phyloP scores from a whole-genome alignment of 2,797 vertebrate species.

The Syngnathus rostellatus region DNA sequence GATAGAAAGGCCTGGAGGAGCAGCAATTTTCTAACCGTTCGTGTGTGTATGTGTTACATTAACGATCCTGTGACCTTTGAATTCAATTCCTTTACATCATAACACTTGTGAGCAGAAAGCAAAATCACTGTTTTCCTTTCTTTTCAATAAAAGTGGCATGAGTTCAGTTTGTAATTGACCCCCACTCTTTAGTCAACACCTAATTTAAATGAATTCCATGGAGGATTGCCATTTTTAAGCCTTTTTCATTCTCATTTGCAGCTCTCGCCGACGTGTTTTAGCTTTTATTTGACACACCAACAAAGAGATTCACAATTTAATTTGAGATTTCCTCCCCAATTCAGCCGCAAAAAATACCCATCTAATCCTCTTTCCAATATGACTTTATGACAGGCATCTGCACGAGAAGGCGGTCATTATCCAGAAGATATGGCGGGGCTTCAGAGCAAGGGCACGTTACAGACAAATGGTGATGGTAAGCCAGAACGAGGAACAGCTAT shows the following conservation, averaged over 20 bases:
- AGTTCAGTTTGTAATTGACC: not conserved
- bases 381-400: conserved; percentile 72
- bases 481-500: conserved; percentile 50
- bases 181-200: not conserved
- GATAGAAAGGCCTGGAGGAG: conserved; percentile 55
- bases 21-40: conserved; percentile 23
- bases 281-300: conserved; percentile 3
- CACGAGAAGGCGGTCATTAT: conserved; percentile 72
- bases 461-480: conserved; percentile 83
- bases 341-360: conserved; percentile 24
- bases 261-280: not conserved
- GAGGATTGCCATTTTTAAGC: not conserved
- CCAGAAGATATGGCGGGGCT: conserved; percentile 89
- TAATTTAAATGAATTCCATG: conserved; percentile 2
- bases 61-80: conserved; percentile 53
- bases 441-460: conserved; percentile 73
- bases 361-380: conserved; percentile 34
- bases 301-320: conserved; percentile 9
- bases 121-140: conserved; percentile 16
- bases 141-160: not conserved
- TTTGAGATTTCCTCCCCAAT: conserved; percentile 23
- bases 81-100: conserved; percentile 29
- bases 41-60: conserved; percentile 33
- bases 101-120: conserved; percentile 25
- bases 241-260: not conserved